Evolutionary conservation across 2,888 invertebrate genomes (phyloP).

Genomic region (Hofmannophila pseudospretella): DNA sequence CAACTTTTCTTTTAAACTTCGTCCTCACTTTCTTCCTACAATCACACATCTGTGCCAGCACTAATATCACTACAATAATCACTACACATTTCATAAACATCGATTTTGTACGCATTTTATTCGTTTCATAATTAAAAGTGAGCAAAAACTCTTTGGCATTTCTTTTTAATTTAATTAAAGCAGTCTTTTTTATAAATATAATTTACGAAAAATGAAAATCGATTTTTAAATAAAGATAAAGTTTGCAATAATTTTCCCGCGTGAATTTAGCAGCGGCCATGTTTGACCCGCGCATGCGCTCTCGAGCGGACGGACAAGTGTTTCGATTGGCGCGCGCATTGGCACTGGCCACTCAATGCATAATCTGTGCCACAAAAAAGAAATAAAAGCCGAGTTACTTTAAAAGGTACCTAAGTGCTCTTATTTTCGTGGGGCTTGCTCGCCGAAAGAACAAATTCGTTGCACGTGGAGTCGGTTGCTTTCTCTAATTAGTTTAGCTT

Average conservation of each 20-base stretch:
- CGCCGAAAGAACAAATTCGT: neutral
- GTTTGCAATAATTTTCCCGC: constrained; percentile 39
- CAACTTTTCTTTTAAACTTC: constrained; percentile 33
- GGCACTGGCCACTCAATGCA: constrained; percentile 8
- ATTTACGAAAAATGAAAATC: too few species aligned
- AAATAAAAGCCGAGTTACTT: constrained; percentile 22
- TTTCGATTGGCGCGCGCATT: constrained; percentile 17
- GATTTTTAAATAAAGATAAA: neutral
- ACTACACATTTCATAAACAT: constrained; percentile 37
- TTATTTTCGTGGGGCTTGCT: constrained; percentile 4
- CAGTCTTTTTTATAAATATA: too few species aligned
- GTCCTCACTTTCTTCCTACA: constrained; percentile 18
- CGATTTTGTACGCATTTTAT: constrained; percentile 54
- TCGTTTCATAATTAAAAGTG: constrained; percentile 50
- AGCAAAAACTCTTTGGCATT: constrained; percentile 35
- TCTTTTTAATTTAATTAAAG: constrained; percentile 5
- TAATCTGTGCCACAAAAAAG: too few species aligned
- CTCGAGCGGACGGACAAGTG: constrained; percentile 34
- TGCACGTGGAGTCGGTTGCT: constrained; percentile 21
- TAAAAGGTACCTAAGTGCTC: constrained; percentile 10
- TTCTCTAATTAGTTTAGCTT: constrained; percentile 48
- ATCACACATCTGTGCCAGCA: constrained; percentile 31
- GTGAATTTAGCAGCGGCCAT: constrained; percentile 39
- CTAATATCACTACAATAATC: constrained; percentile 36
- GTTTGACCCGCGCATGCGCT: constrained; percentile 50